Percentiles rank a stretch among this genome's conserved stretches.
Evolutionary conservation across 2,797 vertebrate genomes (phyloP).

Genomic region (Synaphobranchus kaupii): DNA sequence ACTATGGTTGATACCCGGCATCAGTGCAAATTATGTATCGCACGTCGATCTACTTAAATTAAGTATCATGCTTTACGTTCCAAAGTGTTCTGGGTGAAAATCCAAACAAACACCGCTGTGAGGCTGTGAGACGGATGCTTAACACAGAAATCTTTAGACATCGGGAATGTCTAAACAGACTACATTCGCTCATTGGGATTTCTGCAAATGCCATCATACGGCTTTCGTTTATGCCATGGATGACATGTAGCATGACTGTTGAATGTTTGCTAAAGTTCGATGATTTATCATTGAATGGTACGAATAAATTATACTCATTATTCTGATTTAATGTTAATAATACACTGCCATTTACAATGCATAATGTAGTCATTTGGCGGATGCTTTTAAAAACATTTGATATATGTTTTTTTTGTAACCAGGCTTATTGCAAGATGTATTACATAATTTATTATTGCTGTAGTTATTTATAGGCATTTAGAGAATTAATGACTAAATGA

Average conservation of each 20-base stretch:
- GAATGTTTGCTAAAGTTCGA: background rate
- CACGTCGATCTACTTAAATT: background rate
- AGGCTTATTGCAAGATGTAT: background rate
- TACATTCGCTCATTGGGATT: constrained; percentile 15
- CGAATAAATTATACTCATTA: background rate
- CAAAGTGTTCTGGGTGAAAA: constrained; percentile 36
- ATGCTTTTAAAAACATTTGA: too few species aligned
- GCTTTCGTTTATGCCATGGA: background rate
- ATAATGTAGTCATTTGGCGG: background rate
- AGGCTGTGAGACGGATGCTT: constrained; percentile 67
- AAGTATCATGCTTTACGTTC: background rate
- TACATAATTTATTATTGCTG: background rate
- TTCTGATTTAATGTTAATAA: background rate
- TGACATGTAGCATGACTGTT: background rate
- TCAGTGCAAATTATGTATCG: background rate
- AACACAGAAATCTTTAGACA: constrained; percentile 52
- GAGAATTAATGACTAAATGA: too few species aligned
- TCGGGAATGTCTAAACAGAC: constrained; percentile 18
- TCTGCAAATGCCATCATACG: constrained; percentile 19
- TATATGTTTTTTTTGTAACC: background rate
- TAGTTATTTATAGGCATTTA: background rate
- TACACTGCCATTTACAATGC: background rate
- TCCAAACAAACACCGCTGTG: constrained; percentile 53
- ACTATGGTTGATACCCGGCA: background rate
- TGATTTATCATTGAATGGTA: background rate